Base-by-base conservation (phyloP, 2,113 vertebrate genomes). In the Apus apus region DNA sequence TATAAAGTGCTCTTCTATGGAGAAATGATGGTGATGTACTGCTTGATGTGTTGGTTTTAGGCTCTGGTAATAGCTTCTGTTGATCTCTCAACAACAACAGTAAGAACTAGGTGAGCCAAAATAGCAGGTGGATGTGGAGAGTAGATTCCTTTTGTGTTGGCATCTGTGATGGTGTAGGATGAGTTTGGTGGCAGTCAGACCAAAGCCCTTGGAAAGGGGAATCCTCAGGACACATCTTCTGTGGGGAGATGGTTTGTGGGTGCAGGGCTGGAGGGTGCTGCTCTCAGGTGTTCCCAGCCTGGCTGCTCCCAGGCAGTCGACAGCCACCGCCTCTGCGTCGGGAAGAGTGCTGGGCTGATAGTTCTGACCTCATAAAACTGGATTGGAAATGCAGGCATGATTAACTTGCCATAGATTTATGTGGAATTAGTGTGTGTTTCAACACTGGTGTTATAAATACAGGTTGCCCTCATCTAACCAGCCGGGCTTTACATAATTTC, bases 351-450 rank as follows among this genome's bases (percentile, higher is more conserved):
- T 76, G 94, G 96, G 68, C 94, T 11, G 2, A n/a, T 29, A 66
- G 94, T 68, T 94, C 89, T 95, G 94, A 96, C 97, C 96, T 81
- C 97, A 54, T 97, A 96, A 97, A 97, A 94, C 62, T 51, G 96
- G 90, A 88, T 90, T 92, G 94, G 91, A 96, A 97, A 94, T 95
- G 97, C 94, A 96, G 96, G 98, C 97, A 96, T 98, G 98, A 98
- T 98, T 98, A 98, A 98, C 98, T 98, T 96, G 53, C 97, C 74
- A 68, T 56, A 94, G 97, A 97, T 98, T 98, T 98, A 98, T 93
- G 96, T 97, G 96, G 97, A 97, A 96, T 97, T 95, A 96, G 97
- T 98, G 93, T 98, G 98, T 98, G 98, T 98, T 98, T 98, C 98
- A 98, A 93, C 96, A 85, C 85, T 34, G 85, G 95, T 70, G 97